Percentiles rank a stretch among this genome's conserved stretches.
Conservation (phyloP, 2,888 invertebrate genomes). For the Halictus ligatus region DNA sequence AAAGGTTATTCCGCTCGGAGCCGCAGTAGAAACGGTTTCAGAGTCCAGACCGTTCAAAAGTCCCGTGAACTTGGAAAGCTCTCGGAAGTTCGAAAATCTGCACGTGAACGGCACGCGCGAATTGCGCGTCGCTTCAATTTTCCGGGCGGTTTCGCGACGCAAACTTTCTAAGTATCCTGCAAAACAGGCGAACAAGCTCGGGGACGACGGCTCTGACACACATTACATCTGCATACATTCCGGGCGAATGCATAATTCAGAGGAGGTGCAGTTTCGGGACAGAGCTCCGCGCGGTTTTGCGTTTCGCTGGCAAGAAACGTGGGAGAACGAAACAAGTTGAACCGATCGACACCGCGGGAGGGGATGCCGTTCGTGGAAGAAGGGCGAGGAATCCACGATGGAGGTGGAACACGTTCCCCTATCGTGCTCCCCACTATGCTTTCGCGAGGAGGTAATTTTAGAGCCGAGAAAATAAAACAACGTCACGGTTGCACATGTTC, state of each 20-base stretch:
- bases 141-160: not conserved
- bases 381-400: not conserved
- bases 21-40: not conserved
- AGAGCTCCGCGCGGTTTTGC: slow-evolving; percentile 4
- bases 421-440: slow-evolving; percentile 29
- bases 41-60: not conserved
- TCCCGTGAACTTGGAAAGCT: not conserved
- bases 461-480: slow-evolving; percentile 66
- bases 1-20: not conserved
- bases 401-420: slow-evolving; percentile 49
- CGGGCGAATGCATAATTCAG: slow-evolving; percentile 62
- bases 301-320: slow-evolving; percentile 14
- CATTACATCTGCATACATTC: slow-evolving; percentile 24
- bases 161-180: slow-evolving; percentile 31
- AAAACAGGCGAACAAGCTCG: slow-evolving; percentile 29
- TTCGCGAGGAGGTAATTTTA: slow-evolving; percentile 64
- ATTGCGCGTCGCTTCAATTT: slow-evolving; percentile 1
- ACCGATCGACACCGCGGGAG: not conserved
- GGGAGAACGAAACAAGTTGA: slow-evolving; percentile 30
- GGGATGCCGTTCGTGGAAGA: slow-evolving; percentile 22
- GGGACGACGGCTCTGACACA: slow-evolving; percentile 6
- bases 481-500: slow-evolving; percentile 54
- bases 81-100: not conserved
- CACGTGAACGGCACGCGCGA: not conserved
- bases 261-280: slow-evolving; percentile 37